Evolutionary conservation across 2,113 vertebrate species (phyloP), one percentile per base, ranked within the genome.

Genomic region (Anser brachyrhynchus): DNA sequence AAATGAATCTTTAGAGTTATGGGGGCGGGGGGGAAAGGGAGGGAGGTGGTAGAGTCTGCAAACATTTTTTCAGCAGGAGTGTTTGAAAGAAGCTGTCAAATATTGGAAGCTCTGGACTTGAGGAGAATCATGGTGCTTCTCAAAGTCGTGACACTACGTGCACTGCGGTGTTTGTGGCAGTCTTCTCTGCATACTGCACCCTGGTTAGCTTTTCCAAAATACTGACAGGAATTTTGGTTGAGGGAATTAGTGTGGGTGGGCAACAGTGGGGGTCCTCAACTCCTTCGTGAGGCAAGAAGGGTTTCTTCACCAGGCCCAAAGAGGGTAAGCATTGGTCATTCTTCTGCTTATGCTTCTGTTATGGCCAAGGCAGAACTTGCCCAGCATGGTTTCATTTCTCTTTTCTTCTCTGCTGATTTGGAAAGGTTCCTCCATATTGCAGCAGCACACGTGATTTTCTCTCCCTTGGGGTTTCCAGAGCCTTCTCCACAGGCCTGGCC

Each of bases 151-250:
- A 7, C 10, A 1, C 25, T 3, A 4, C 3, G 39, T 19, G 57
- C 0, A 0, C 28, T 11, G 41, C 3, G 29, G 13, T 46, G 55
- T 26, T n/a, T 20, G 23, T 13, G 35, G 49, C 1, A 0, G 11
- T n/a, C 31, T 33, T 9, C 21, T 52, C 25, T 41, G 54, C 23
- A n/a, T 23, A 0, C 41, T 23, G 35, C 57, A 22, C 33, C 26
- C 21, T 4, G 6, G 8, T 49, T 11, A 37, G 16, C 4, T 2
- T 18, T 13, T 57, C 23, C 5, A 0, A 28, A 46, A 2, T 11
- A 10, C 14, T 0, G 3, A 11, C 3, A 37, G 33, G 10, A 21
- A 9, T 6, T 16, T 29, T 55, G 11, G 59, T 37, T 9, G 22
- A 49, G 49, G 26, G 51, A 61, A 25, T 39, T 8, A 31, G 29